phyloP scores from a whole-genome alignment of 2,113 vertebrate genomes.

The Halcyon malimbica region DNA sequence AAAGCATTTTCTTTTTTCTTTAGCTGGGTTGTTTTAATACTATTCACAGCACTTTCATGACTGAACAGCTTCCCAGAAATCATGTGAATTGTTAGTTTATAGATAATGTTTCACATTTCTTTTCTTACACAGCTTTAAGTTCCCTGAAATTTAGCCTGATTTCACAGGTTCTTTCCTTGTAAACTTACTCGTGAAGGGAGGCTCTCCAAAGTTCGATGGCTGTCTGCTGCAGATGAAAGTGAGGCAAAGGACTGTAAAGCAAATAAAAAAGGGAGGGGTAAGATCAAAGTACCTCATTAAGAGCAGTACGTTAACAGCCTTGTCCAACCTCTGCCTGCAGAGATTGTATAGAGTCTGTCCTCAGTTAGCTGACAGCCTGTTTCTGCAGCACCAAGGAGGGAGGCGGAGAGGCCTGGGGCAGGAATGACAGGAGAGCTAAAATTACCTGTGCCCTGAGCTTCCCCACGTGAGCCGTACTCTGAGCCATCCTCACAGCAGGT shows the following conservation, averaged over 20 bases:
- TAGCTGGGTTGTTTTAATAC: not conserved
- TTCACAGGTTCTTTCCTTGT: not conserved
- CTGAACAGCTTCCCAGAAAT: not conserved
- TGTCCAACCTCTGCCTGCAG: slow-evolving; percentile 13
- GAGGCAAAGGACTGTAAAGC: slow-evolving; percentile 42
- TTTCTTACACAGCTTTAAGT: not conserved
- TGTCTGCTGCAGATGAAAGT: slow-evolving; percentile 3
- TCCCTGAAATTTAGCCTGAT: not conserved
- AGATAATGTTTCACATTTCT: not conserved
- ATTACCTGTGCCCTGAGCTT: not conserved
- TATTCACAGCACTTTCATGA: not conserved
- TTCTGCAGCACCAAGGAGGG: not conserved
- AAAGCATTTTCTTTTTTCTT: not conserved
- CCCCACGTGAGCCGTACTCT: not conserved
- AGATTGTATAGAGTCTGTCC: slow-evolving; percentile 7
- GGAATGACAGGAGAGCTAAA: rapidly evolving
- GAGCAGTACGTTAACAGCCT: not conserved
- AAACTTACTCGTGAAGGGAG: slow-evolving; percentile 43
- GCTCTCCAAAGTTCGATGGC: not conserved
- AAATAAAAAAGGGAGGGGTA: slow-evolving; percentile 50
- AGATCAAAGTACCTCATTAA: slow-evolving; percentile 55
- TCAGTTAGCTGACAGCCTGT: slow-evolving; percentile 15
- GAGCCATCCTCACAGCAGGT: not conserved
- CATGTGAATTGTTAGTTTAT: not conserved
- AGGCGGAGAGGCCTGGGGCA: not conserved